A percentile compares a stretch with the other conserved stretches of the same genome.
These are phyloP conservation scores for Aurelia aurita complex sp. Pacific DNA, from an alignment of 30 jellyfish, hydroid and myxozoan genomes.

Conservation along the genomic window DNA sequence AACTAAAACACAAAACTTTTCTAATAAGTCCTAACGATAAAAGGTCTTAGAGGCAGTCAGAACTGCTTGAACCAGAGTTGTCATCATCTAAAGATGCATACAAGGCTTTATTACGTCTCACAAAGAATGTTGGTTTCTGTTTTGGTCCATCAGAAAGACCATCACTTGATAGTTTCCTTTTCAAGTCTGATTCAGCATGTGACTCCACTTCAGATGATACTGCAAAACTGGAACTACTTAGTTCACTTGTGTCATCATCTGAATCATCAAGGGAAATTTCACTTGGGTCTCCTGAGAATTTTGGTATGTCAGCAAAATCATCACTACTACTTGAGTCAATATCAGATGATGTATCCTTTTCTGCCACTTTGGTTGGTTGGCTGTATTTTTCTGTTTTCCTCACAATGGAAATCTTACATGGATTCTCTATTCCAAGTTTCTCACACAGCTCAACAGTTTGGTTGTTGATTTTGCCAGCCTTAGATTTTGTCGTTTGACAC, in stretches of 20 bases:
- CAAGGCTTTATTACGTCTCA: conserved; percentile 61
- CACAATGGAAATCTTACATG: conserved; percentile 50
- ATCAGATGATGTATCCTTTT: conserved; percentile 10
- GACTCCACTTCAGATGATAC: conserved; percentile 47
- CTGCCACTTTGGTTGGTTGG: neutral
- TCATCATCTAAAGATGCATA: conserved; percentile 74
- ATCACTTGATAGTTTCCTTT: conserved; percentile 48
- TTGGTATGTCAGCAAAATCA: conserved; percentile 46
- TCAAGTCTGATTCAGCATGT: conserved; percentile 23
- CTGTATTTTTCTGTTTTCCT: conserved; percentile 50
- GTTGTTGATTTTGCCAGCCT: conserved; percentile 39
- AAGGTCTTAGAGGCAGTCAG: conserved; percentile 41
- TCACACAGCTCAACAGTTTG: conserved; percentile 73
- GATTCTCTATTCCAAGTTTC: conserved; percentile 60
- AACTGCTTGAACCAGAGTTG: conserved; percentile 67
- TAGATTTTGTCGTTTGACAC: neutral
- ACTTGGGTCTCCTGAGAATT: conserved; percentile 54
- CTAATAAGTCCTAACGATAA: neutral
- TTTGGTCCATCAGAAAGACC: conserved; percentile 32
- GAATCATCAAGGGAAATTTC: conserved; percentile 63
- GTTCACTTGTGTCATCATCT: conserved; percentile 40
- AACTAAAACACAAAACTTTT: neutral
- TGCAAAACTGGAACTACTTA: conserved; percentile 39
- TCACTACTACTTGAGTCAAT: conserved; percentile 58
- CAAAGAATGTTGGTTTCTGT: conserved; percentile 52